Evolutionary conservation across 64 coral and sea anemone species (phyloP).

Genomic region (Orbicella faveolata): DNA sequence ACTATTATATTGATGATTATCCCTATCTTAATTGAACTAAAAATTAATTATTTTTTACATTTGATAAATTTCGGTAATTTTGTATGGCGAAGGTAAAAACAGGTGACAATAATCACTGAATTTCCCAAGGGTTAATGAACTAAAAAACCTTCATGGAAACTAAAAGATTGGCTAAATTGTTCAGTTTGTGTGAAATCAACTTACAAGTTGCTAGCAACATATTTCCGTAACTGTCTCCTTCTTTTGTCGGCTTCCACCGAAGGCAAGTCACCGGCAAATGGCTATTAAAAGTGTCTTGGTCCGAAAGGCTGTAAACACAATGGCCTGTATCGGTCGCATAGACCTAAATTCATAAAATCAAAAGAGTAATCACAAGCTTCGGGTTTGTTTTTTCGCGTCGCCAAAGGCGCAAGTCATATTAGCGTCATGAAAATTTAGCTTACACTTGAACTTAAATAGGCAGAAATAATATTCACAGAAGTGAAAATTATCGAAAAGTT

Average conservation of each 20-base stretch:
- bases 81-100: neutral
- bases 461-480: neutral
- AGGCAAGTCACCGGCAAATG: conserved; percentile 96
- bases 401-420: no score
- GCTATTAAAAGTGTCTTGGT: conserved; percentile 80
- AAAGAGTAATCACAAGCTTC: neutral
- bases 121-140: no score
- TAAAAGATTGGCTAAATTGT: neutral
- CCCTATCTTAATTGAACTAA: neutral
- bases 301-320: conserved; percentile 83
- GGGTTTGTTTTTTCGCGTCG: neutral
- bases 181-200: neutral
- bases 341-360: conserved; percentile 35
- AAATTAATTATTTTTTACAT: neutral
- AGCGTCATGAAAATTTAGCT: neutral
- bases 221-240: conserved; percentile 75
- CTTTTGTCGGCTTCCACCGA: conserved; percentile 71
- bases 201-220: conserved; percentile 94
- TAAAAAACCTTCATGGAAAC: neutral
- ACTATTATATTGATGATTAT: neutral
- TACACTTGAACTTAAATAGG: neutral
- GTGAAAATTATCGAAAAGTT: neutral
- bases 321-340: conserved; percentile 82
- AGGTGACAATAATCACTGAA: neutral
- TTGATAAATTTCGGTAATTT: neutral